Evolutionary conservation across 2,888 invertebrate genomes (phyloP).

Genomic region (Calameuta idolon): DNA sequence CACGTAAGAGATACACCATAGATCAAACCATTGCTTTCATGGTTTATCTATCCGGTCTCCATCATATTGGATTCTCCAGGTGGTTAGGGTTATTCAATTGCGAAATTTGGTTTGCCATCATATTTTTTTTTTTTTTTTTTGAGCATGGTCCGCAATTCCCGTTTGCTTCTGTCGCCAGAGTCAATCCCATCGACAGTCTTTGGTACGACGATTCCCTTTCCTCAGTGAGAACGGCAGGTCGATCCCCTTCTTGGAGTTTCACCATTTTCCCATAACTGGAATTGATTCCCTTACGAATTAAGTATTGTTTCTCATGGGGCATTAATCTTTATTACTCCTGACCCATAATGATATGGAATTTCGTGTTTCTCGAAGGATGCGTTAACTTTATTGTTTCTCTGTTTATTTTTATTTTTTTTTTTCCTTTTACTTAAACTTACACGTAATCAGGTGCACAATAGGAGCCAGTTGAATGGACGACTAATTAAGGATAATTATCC

Average conservation of each 20-base stretch:
- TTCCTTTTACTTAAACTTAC: slow-evolving; percentile 4
- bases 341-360: not conserved
- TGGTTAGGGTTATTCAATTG: not conserved
- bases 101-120: not conserved
- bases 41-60: not conserved
- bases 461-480: not conserved
- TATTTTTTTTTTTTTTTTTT: not conserved
- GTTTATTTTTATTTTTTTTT: not conserved
- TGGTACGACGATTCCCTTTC: not conserved
- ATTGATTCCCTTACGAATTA: not conserved
- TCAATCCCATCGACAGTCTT: not conserved
- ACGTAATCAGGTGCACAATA: not conserved
- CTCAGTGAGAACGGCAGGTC: not conserved
- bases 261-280: not conserved
- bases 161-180: not conserved
- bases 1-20: slow-evolving; percentile 36
- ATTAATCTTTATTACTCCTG: not conserved
- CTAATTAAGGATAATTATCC: not conserved
- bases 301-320: not conserved
- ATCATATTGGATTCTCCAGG: not conserved
- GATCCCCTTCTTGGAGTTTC: not conserved
- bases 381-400: not conserved
- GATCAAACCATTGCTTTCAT: not conserved
- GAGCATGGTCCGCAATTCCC: not conserved
- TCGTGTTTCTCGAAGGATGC: not conserved